Percentiles rank a stretch among this genome's conserved stretches.
Conservation (phyloP, 2,888 invertebrate species). For the Nineta flava region DNA sequence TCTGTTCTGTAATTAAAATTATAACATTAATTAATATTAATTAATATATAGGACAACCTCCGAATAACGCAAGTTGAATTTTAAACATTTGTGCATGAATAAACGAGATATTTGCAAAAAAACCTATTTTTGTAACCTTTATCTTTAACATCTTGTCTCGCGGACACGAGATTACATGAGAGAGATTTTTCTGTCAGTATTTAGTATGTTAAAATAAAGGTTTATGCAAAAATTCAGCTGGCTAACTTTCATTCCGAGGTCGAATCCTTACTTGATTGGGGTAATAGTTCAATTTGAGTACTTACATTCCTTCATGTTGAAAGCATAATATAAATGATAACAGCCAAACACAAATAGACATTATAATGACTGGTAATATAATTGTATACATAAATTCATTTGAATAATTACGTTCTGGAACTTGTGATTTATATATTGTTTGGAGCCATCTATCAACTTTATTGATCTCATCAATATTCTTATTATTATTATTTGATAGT, state of each 20-base stretch:
- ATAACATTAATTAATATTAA: conserved; percentile 10
- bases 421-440: conserved; percentile 17
- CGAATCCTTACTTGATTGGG: no score
- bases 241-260: no score
- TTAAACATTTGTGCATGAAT: no score
- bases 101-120: no score
- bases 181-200: no score
- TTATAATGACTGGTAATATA: conserved; percentile 48
- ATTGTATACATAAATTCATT: conserved; percentile 53
- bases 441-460: conserved; percentile 20
- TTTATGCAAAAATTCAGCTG: no score
- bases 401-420: conserved; percentile 53
- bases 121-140: no score
- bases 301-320: conserved; percentile 63
- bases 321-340: conserved; percentile 59
- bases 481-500: no score
- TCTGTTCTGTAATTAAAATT: conserved; percentile 39
- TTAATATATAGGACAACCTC: conserved; percentile 9
- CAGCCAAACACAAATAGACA: conserved; percentile 47
- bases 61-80: neutral
- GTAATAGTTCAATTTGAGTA: no score
- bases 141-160: no score
- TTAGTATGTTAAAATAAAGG: no score
- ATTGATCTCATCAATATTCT: conserved; percentile 18
- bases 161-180: no score